These are phyloP conservation scores for Aphis craccivora DNA, from an alignment of 1,140 invertebrate species.

Conservation along the genomic window DNA sequence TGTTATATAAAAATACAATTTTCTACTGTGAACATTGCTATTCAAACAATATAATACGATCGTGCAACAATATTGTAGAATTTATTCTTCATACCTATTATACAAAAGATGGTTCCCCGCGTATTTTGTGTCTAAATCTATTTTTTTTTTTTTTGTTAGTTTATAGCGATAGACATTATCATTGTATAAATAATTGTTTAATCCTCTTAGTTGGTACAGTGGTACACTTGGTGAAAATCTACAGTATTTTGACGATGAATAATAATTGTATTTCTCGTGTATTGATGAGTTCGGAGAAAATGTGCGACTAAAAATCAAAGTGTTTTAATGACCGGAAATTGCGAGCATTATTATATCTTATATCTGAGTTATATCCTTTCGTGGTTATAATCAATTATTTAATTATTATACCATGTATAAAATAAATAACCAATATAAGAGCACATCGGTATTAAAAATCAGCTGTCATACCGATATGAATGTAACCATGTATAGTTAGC, in stretches of 20 bases:
- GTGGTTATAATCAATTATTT: too few species aligned
- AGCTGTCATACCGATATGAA: neutral
- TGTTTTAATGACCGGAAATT: neutral
- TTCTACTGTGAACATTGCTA: neutral
- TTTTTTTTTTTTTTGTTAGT: neutral
- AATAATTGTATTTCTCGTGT: neutral
- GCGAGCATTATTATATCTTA: neutral
- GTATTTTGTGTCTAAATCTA: neutral
- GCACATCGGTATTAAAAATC: neutral
- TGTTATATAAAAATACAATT: neutral
- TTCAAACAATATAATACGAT: neutral
- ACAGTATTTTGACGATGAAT: neutral
- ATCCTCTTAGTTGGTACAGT: neutral
- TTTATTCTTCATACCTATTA: neutral
- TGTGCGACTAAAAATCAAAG: neutral
- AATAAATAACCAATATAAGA: neutral
- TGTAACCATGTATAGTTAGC: neutral
- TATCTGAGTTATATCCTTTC: too few species aligned
- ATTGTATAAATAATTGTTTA: constrained; percentile 1
- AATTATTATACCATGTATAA: neutral
- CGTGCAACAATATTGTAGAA: neutral
- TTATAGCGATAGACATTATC: neutral
- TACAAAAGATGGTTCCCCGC: too few species aligned
- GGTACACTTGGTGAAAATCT: neutral
- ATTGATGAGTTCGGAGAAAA: neutral